A percentile compares a stretch with the other conserved stretches of the same genome.
Conservation (phyloP, 2,113 vertebrate species). For the Centrocercus urophasianus region DNA sequence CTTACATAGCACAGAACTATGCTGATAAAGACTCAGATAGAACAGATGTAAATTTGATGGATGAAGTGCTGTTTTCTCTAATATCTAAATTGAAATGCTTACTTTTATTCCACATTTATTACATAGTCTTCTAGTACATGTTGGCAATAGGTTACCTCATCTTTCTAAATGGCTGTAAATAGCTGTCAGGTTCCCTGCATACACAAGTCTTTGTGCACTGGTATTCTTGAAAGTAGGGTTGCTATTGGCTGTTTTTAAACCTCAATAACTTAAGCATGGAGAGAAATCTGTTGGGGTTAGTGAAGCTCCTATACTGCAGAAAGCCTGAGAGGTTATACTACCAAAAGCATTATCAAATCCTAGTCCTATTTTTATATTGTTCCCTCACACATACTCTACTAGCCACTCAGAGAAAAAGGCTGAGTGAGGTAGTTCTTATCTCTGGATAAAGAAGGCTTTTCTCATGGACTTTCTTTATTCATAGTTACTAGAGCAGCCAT, state of each 20-base stretch:
- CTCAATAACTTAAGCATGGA: not conserved
- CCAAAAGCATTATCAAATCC: not conserved
- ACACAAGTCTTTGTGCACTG: not conserved
- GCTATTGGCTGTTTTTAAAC: not conserved
- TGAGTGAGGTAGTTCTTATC: not conserved
- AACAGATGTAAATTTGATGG: slow-evolving; percentile 21
- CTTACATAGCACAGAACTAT: not conserved
- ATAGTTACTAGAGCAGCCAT: not conserved
- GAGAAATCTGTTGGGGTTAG: not conserved
- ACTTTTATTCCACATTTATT: slow-evolving; percentile 18
- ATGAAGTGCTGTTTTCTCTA: slow-evolving; percentile 36
- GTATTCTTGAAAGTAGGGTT: not conserved
- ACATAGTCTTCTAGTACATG: not conserved
- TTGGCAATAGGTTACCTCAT: not conserved
- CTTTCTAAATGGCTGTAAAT: slow-evolving; percentile 5
- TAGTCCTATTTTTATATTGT: not conserved
- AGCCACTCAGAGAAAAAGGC: not conserved
- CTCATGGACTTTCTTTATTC: not conserved
- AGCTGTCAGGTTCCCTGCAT: not conserved
- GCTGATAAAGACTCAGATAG: not conserved
- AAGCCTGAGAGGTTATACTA: not conserved
- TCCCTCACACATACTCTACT: not conserved
- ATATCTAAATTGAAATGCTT: slow-evolving; percentile 24
- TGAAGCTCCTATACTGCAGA: not conserved
- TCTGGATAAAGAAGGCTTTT: not conserved